Evolutionary conservation across 2,797 vertebrate species (phyloP), one percentile per base, ranked within the genome.

Genomic region (Loris lydekkerianus): DNA sequence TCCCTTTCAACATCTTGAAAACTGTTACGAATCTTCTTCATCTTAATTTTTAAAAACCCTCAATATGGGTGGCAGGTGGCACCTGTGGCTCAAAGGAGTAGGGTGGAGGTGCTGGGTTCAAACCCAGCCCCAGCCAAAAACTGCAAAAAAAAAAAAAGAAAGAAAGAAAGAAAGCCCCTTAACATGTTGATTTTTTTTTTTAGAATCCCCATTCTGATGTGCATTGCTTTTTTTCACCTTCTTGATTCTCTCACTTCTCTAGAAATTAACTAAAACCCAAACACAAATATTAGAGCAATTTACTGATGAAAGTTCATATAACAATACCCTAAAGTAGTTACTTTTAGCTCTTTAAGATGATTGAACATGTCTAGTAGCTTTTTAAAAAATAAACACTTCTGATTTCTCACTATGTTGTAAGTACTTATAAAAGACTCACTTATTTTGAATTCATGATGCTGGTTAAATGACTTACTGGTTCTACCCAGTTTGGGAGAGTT

Each of bases 1-100:
- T 91, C 14, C 58, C 18, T 96, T 93, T 94, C 69, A 78, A 93
- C 73, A 82, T 27, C n/a, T 81, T 89, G 81, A 78, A 96, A 91
- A 88, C 61, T 31, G 27, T 88, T 94, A 83, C 40, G 82, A 78
- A 91, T 89, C 34, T 86, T 89, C 29, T 53, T 10, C 31, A 60
- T 46, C 20, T 43, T 95, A 86, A 49, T 82, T 80, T 53, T 63
- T 21, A 87, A 53, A 69, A 72, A 77, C 4, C 7, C 37, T 93
- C 34, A 34, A 58, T 61, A 67, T 90, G 75, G 49, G 11, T 15
- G 14, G 49, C 14, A 4, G 49, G 11, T 15, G 14, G 49, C 14
- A 4, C 49, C 49, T 53, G 14, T 1, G 14, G 49, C 49, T 53
- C 49, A 15, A 53, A 53, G 49, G 49, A 53, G 49, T 53, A 53